A percentile compares a stretch with the other conserved stretches of the same genome.
These are phyloP conservation scores for Siniperca undulata DNA, from an alignment of 2,797 vertebrate species.

Conservation along the genomic window DNA sequence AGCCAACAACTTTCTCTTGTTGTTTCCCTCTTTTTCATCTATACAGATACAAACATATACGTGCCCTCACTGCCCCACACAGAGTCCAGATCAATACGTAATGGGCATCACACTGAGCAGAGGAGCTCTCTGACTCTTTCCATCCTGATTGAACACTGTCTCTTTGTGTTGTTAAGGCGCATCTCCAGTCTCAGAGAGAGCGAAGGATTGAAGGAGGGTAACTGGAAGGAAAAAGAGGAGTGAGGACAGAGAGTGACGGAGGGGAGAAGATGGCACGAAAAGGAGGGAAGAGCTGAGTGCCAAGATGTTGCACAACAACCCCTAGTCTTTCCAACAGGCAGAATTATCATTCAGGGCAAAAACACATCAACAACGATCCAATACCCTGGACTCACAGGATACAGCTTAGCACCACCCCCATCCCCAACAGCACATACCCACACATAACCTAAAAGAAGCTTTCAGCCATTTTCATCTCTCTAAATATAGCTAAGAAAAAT, in stretches of 20 bases:
- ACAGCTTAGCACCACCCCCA: conserved; percentile 67
- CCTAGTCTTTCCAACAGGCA: conserved; percentile 80
- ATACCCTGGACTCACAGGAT: conserved; percentile 68
- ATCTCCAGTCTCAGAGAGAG: conserved; percentile 58
- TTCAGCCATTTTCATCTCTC: conserved; percentile 45
- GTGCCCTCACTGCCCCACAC: conserved; percentile 50
- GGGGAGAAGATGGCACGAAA: conserved; percentile 78
- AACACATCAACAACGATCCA: conserved; percentile 75
- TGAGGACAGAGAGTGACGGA: conserved; percentile 66
- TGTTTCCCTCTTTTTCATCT: conserved; percentile 46
- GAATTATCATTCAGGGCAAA: conserved; percentile 82
- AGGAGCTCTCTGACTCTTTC: conserved; percentile 62
- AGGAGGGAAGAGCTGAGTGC: conserved; percentile 74
- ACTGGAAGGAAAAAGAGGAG: conserved; percentile 67
- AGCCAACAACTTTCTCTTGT: conserved; percentile 34
- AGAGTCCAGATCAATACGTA: conserved; percentile 72
- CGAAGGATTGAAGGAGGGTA: conserved; percentile 56
- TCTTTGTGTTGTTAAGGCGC: conserved; percentile 72
- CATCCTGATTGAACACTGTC: conserved; percentile 71
- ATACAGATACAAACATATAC: conserved; percentile 61
- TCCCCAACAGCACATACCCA: conserved; percentile 64
- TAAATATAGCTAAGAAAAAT: conserved; percentile 28
- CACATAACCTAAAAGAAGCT: conserved; percentile 62
- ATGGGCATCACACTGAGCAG: conserved; percentile 61
- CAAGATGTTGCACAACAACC: conserved; percentile 84